Base-by-base conservation (phyloP, 2,797 vertebrate genomes). In the Sphaeramia orbicularis region DNA sequence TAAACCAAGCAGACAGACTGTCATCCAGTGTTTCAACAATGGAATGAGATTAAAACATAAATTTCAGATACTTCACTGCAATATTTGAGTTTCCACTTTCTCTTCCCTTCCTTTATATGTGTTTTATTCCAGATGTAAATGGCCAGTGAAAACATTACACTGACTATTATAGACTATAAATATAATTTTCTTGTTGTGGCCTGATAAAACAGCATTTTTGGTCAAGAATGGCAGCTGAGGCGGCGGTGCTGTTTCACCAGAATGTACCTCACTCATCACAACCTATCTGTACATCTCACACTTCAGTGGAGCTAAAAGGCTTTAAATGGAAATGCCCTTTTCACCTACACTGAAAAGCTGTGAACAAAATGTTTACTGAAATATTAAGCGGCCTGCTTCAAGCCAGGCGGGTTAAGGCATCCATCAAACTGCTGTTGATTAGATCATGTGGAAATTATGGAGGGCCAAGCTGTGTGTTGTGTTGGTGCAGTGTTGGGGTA, bases 61-160 rank as follows among this genome's bases (percentile, higher is more conserved):
- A 30, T 16, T 42, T 64, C 65, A 40, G 70, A 43, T 14, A 21
- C 65, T 71, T 61, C 7, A 36, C 21, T 18, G 6, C 37, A 47
- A 59, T 71, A 62, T 50, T 67, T 70, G 58, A 42, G 41, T 77
- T 72, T 72, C 58, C 62, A 52, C 58, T 78, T 63, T 12, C 41
- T 44, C 44, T 35, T 51, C 21, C 1, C 67, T 70, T 66, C 15
- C 32, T 58, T 42, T 41, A 14, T 42, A 14, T 42, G 47, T 18
- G 32, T 43, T 64, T 57, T 30, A 16, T 24, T 71, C 67, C 55
- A 76, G 44, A 65, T 19, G 43, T 52, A 73, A 89, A 84, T 40
- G 70, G 82, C 85, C 81, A 87, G 83, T 76, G 53, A 87, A 91
- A 91, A 87, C 77, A 85, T 66, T 65, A 61, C 57, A 38, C 36